phyloP scores from a whole-genome alignment of 1,140 invertebrate species.

The Zelostemma sp. region DNA sequence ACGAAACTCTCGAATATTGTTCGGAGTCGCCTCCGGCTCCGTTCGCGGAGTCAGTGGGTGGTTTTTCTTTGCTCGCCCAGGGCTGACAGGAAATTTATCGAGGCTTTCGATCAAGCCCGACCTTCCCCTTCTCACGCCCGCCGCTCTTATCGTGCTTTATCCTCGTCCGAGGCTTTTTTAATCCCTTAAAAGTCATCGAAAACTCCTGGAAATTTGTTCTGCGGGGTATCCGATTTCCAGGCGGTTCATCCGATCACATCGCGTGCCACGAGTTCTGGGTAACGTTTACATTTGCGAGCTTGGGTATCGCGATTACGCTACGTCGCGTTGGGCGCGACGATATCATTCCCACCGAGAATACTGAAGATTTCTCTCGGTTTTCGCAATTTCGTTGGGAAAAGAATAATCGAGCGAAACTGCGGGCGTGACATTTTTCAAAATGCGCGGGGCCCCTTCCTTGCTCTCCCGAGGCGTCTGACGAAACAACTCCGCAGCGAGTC shows the following conservation, averaged over 20 bases:
- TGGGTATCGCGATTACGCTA: conserved; percentile 15
- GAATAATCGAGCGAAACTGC: too few species aligned
- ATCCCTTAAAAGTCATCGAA: background rate
- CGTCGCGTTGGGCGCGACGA: conserved; percentile 10
- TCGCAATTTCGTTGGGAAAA: too few species aligned
- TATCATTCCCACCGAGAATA: conserved; percentile 14
- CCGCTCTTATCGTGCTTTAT: background rate
- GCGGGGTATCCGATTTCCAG: background rate
- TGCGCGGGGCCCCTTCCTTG: too few species aligned
- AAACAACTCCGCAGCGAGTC: too few species aligned
- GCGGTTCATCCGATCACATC: conserved; percentile 26
- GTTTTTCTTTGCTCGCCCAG: background rate
- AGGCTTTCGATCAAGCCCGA: background rate
- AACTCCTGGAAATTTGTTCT: background rate
- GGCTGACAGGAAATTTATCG: background rate
- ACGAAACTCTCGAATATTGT: too few species aligned
- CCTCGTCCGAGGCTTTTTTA: too few species aligned
- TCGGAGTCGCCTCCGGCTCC: background rate
- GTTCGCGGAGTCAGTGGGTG: background rate
- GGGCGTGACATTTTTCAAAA: too few species aligned
- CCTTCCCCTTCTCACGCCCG: background rate
- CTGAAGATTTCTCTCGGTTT: too few species aligned
- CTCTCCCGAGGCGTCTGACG: background rate
- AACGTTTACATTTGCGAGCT: conserved; percentile 8
- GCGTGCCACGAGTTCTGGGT: conserved; percentile 11